Conservation (phyloP, 2,113 vertebrate species). For the Hyaena hyaena region DNA sequence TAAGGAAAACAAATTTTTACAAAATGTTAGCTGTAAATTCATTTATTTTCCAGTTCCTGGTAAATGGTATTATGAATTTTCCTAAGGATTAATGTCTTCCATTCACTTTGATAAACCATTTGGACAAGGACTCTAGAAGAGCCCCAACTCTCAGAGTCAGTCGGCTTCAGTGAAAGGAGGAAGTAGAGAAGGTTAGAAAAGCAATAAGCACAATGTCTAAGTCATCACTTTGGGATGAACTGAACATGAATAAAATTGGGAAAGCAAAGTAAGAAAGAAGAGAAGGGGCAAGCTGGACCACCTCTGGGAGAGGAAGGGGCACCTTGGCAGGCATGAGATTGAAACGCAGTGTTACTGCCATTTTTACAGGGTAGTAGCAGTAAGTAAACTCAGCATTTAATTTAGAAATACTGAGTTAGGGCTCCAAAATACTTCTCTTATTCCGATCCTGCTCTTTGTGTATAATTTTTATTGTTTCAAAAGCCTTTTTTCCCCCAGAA, state of each 20-base stretch:
- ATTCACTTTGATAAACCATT: not conserved
- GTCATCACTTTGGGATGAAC: not conserved
- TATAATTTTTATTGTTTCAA: not conserved
- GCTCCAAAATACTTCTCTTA: not conserved
- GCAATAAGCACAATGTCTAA: not conserved
- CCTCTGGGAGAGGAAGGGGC: not conserved
- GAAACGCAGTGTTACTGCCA: not conserved
- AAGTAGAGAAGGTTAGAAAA: not conserved
- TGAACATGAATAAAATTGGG: not conserved
- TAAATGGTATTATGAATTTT: not conserved
- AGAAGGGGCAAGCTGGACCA: not conserved
- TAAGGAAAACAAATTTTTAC: slow-evolving; percentile 2
- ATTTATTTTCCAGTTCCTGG: not conserved
- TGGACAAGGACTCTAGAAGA: not conserved
- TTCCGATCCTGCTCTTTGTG: not conserved
- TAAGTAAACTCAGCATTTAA: not conserved
- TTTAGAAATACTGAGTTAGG: not conserved
- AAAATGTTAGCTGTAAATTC: not conserved
- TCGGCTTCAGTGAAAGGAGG: not conserved
- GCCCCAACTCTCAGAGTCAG: not conserved
- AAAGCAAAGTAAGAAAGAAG: not conserved
- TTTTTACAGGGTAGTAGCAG: too few species aligned
- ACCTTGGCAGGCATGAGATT: fast-evolving
- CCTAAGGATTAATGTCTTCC: not conserved
- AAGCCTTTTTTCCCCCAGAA: not conserved